Percentiles rank a stretch among this genome's conserved stretches.
phyloP scores from a whole-genome alignment of 2,888 invertebrate genomes.

The Pocota personata region DNA sequence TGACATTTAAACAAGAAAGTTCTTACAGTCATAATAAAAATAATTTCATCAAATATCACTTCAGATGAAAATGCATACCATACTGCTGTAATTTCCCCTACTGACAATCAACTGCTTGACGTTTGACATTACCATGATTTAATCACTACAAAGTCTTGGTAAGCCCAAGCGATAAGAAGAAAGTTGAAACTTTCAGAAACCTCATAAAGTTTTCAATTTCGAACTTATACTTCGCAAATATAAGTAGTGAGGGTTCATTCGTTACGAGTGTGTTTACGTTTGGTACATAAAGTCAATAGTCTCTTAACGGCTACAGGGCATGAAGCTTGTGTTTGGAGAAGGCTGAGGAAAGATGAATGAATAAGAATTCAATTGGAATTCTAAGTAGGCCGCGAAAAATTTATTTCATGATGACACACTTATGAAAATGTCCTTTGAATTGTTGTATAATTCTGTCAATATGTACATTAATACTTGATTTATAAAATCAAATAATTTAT shows the following conservation, averaged over 20 bases:
- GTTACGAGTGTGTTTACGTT: constrained; percentile 28
- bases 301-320: constrained; percentile 33
- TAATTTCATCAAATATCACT: constrained; percentile 1
- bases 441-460: neutral
- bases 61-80: neutral
- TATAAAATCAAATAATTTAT: neutral
- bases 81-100: neutral
- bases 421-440: constrained; percentile 12
- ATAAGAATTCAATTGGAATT: constrained; percentile 36
- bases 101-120: constrained; percentile 13
- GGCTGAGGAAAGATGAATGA: constrained; percentile 49
- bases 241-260: constrained; percentile 10
- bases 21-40: neutral
- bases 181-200: constrained; percentile 45
- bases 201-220: constrained; percentile 58
- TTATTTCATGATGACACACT: constrained; percentile 34
- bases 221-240: constrained; percentile 28
- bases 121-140: constrained; percentile 29
- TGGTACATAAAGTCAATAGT: constrained; percentile 51
- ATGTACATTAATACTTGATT: neutral
- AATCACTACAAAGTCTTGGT: constrained; percentile 9
- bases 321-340: neutral
- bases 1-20: neutral
- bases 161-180: constrained; percentile 19
- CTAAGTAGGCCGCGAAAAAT: constrained; percentile 52